A percentile compares a stretch with the other conserved stretches of the same genome.
These are phyloP conservation scores for Drosophila colorata DNA, from an alignment of 2,888 invertebrate species.

Conservation along the genomic window DNA sequence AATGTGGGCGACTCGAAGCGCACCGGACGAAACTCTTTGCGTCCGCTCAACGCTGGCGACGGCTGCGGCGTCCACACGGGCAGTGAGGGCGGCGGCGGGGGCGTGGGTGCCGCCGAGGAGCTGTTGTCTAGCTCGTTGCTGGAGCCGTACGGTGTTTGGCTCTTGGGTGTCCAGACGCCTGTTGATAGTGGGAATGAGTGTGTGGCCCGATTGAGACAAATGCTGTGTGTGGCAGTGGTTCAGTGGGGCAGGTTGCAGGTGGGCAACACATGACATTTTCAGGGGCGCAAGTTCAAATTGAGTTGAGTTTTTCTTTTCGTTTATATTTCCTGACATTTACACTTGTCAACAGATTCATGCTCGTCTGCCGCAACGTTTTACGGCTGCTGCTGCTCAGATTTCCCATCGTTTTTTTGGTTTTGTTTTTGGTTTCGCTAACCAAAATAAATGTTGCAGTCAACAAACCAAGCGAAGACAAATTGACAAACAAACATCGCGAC, in stretches of 20 bases:
- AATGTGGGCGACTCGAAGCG: conserved; percentile 90
- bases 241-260: conserved; percentile 10
- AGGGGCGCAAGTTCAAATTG: conserved; percentile 61
- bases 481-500: conserved; percentile 81
- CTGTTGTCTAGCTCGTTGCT: conserved; percentile 72
- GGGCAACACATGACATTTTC: conserved; percentile 70
- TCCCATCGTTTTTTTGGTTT: conserved; percentile 7
- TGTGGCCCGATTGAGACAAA: conserved; percentile 17
- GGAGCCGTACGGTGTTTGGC: conserved; percentile 82
- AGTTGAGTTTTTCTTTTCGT: conserved; percentile 37
- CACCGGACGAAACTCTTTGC: conserved; percentile 93
- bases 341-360: conserved; percentile 76
- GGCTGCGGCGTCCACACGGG: conserved; percentile 93
- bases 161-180: conserved; percentile 84
- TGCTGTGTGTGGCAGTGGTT: conserved; percentile 12
- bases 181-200: conserved; percentile 47
- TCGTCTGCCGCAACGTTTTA: conserved; percentile 17
- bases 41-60: conserved; percentile 88
- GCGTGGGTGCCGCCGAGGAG: conserved; percentile 84
- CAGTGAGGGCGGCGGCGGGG: conserved; percentile 87
- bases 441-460: conserved; percentile 70
- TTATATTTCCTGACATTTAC: conserved; percentile 53
- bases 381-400: conserved; percentile 10
- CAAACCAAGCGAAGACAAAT: conserved; percentile 78
- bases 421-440: conserved; percentile 35